Base-by-base conservation (phyloP, 2,888 invertebrate species). In the Synergus gifuensis region DNA sequence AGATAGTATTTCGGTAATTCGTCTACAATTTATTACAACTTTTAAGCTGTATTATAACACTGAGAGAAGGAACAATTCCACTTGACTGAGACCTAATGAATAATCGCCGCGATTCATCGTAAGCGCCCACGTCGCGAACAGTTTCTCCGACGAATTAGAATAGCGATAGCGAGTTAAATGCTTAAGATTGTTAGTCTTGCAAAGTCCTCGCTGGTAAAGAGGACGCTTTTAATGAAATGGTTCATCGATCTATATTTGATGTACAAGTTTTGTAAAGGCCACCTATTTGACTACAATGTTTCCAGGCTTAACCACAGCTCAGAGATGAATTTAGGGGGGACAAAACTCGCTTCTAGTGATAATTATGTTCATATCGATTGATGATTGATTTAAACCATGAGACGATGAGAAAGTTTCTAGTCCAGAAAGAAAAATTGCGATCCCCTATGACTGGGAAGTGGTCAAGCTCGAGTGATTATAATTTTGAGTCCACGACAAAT, bases 71-170 rank as follows among this genome's bases (percentile, higher is more conserved):
- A 49, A 69, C 28, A 49, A 16, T 69, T 69, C 49, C 49, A 69
- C 69, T 69, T 49, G 69, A 69, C 69, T 69, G 69, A 69, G 69
- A 69, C 49, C 46, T 22, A 69, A 69, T 69, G 49, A 69, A 69
- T 69, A 69, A 69, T 49, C 46, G 49, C 69, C 49, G 69, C 49
- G 69, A 69, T 69, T 28, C 22, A 69, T 69, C 49, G 69, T 69
- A 9, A 69, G 49, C 28, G 28, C 69, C 16, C 69, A 69, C 14
- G 69, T 28, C 28, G 69, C 69, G 16, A 49, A 69, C 49, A 69
- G 11, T 22, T 49, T 49, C 22, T 69, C 9, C 49, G 69, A 69
- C 46, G 46, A 69, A 69, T 49, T 49, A 49, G 22, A 69, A 49
- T 69, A 49, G 69, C 69, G 46, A 44, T 28, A 69, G 49, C 46